phyloP scores from a whole-genome alignment of 2,113 vertebrate genomes.

The Brienomyrus brachyistius region DNA sequence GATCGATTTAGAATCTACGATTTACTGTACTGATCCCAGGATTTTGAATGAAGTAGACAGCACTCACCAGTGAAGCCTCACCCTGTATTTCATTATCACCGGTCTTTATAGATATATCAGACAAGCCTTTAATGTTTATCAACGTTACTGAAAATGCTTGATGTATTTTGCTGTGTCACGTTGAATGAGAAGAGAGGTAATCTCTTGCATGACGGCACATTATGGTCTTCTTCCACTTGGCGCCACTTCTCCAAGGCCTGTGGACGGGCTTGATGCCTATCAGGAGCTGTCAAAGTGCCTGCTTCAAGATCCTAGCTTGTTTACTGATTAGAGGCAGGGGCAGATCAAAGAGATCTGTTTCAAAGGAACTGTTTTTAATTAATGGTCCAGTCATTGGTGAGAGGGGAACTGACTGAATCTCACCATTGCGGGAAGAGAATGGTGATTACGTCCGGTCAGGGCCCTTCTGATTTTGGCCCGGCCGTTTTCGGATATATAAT shows the following conservation, averaged over 20 bases:
- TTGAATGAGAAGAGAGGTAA: not conserved
- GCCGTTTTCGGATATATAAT: slow-evolving; percentile 36
- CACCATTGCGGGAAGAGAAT: slow-evolving; percentile 37
- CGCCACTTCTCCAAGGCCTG: not conserved
- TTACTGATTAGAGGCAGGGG: slow-evolving; percentile 25
- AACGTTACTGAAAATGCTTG: not conserved
- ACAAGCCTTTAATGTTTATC: not conserved
- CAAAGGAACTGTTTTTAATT: slow-evolving; percentile 13
- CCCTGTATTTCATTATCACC: not conserved
- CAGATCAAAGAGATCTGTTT: slow-evolving; percentile 45
- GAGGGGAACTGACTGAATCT: slow-evolving; percentile 33
- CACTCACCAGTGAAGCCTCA: not conserved
- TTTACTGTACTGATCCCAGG: not conserved
- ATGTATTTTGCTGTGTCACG: not conserved
- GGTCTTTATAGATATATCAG: not conserved
- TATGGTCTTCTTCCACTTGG: slow-evolving; percentile 54
- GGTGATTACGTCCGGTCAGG: slow-evolving; percentile 30
- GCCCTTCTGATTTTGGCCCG: slow-evolving; percentile 31
- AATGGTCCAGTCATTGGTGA: slow-evolving; percentile 27
- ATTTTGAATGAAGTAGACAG: not conserved
- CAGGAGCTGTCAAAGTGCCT: not conserved
- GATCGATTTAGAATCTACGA: not conserved
- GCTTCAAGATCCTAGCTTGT: slow-evolving; percentile 34
- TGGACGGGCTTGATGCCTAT: not conserved
- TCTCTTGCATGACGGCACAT: slow-evolving; percentile 27